Base-by-base conservation (phyloP, 2,113 vertebrate genomes). In the Turdus rufiventris region DNA sequence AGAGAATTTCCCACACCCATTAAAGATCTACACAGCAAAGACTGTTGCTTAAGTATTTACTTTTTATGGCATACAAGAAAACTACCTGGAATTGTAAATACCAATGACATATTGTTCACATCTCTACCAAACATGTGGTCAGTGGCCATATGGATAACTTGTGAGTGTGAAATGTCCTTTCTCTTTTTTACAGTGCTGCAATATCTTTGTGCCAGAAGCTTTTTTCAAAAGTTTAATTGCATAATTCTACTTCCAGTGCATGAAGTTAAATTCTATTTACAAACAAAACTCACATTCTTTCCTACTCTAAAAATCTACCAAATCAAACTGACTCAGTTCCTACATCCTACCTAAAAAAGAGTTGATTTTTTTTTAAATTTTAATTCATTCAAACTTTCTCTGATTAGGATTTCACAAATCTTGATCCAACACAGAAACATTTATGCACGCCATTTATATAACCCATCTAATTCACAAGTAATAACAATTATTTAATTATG, bases 31-130 rank as follows among this genome's bases (percentile, higher is more conserved):
- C 91, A 95, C 80, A 94, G 96, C 76, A 93, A 96, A 94, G 92
- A 95, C 85, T 88, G 85, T 94, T 94, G 89, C 88, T 90, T 62
- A 92, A 94, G 91, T 93, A 93, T 96, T 94, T 94, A 83, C 94
- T 96, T 96, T 96, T 96, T 96, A 96, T 88, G 88, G 92, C 95
- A 95, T 96, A 90, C 94, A 88, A 96, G 96, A 96, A 96, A 96
- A 95, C 93, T 97, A 97, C 94, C 93, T 96, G 93, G 95, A 97
- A 96, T 96, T 97, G 95, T 96, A 97, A 96, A 96, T 94, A 96
- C 91, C 95, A 86, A 90, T 96, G 94, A 96, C 95, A 95, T 97
- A 96, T 96, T 96, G 89, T 95, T 97, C 93, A 95, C 94, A 95
- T 97, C 91, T 96, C 89, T 94, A 96, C 89, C 91, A 96, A 96